These are phyloP conservation scores for Ophiothrix spiculata DNA, from an alignment of 35 echinoderm and acorn worm species.

Conservation along the genomic window DNA sequence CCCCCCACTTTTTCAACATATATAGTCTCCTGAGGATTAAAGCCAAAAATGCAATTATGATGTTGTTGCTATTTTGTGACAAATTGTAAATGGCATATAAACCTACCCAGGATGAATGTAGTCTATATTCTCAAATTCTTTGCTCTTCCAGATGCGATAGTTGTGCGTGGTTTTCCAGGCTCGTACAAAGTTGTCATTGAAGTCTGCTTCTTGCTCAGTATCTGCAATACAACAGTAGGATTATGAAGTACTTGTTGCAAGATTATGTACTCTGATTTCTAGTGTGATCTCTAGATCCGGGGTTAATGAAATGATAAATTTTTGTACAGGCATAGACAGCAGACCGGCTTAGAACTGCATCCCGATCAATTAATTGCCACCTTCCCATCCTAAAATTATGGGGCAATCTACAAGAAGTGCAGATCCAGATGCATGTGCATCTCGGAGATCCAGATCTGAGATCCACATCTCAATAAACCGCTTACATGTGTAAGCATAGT, in stretches of 20 bases:
- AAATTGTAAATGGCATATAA: neutral
- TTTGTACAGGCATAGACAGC: neutral
- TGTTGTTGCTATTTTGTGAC: neutral
- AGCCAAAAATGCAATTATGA: neutral
- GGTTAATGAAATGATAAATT: neutral
- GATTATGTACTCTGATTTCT: neutral
- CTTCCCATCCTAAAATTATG: too few species aligned
- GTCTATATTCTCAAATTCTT: slow-evolving; percentile 69
- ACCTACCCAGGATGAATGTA: slow-evolving; percentile 60
- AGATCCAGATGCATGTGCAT: too few species aligned
- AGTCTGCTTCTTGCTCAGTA: slow-evolving; percentile 54
- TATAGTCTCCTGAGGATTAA: too few species aligned
- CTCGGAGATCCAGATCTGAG: too few species aligned
- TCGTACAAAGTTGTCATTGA: slow-evolving; percentile 69
- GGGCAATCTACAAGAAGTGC: too few species aligned
- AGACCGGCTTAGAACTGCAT: too few species aligned
- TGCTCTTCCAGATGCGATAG: slow-evolving; percentile 83
- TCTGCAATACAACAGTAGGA: slow-evolving; percentile 13
- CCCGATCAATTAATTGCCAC: too few species aligned
- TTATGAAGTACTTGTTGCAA: too few species aligned
- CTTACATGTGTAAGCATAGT: too few species aligned
- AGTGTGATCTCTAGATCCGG: neutral
- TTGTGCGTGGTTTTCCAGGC: slow-evolving; percentile 94
- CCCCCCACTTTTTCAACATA: too few species aligned
- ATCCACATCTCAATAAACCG: too few species aligned